These are phyloP conservation scores for Colinus virginianus DNA, from an alignment of 2,113 vertebrate genomes.

Conservation along the genomic window DNA sequence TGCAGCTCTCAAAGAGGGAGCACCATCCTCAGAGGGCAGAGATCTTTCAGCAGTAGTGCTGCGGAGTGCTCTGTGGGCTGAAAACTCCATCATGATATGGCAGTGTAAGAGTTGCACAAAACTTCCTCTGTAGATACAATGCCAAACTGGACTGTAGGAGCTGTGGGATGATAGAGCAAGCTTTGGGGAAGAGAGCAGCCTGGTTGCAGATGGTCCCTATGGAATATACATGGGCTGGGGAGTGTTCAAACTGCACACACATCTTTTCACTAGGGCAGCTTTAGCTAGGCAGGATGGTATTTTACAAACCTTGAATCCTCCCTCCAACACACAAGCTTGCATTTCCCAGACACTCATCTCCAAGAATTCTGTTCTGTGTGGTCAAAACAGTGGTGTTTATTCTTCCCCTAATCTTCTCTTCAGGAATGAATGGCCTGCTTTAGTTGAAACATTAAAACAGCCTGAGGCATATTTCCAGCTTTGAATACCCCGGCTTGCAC, in stretches of 20 bases:
- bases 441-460: slow-evolving; percentile 66
- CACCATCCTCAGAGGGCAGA: neutral
- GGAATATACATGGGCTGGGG: neutral
- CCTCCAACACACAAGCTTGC: neutral
- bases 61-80: neutral
- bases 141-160: neutral
- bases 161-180: neutral
- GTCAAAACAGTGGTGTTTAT: slow-evolving; percentile 44
- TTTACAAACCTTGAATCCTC: neutral
- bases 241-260: neutral
- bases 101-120: neutral
- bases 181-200: neutral
- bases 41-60: neutral
- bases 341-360: slow-evolving; percentile 6
- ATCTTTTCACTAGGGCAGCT: neutral
- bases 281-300: neutral
- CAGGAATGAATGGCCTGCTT: slow-evolving; percentile 60
- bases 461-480: slow-evolving; percentile 49
- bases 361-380: slow-evolving; percentile 37
- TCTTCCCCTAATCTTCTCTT: slow-evolving; percentile 53
- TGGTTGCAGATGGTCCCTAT: neutral
- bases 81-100: neutral
- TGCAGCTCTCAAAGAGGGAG: neutral
- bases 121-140: neutral
- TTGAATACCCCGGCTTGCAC: slow-evolving; percentile 33